A percentile compares a stretch with the other conserved stretches of the same genome.
These are phyloP conservation scores for Chelon auratus DNA, from an alignment of 2,797 vertebrate genomes.

Conservation along the genomic window DNA sequence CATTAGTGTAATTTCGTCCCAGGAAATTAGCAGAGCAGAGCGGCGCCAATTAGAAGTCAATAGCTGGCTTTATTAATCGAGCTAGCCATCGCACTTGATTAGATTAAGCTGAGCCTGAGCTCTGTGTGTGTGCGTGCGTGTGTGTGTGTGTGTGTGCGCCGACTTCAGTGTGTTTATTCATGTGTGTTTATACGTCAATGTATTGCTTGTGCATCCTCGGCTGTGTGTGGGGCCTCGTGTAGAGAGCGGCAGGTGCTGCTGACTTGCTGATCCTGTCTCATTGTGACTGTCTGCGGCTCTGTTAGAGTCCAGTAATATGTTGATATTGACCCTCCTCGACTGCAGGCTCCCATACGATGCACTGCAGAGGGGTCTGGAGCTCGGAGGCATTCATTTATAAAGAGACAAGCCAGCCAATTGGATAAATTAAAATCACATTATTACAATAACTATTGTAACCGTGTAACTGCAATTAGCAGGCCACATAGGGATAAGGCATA, in stretches of 20 bases:
- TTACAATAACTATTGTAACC: constrained; percentile 55
- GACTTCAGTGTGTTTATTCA: constrained; percentile 62
- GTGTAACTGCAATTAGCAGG: constrained; percentile 53
- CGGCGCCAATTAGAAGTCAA: constrained; percentile 92
- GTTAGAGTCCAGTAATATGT: constrained; percentile 82
- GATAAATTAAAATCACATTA: constrained; percentile 64
- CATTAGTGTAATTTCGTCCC: constrained; percentile 90
- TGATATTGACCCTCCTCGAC: constrained; percentile 82
- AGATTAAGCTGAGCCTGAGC: constrained; percentile 82
- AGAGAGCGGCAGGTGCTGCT: constrained; percentile 80
- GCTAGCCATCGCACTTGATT: constrained; percentile 89
- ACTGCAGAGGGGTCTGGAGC: constrained; percentile 37
- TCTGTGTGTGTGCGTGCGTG: constrained; percentile 57
- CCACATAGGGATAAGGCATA: constrained; percentile 22
- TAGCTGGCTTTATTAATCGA: constrained; percentile 92
- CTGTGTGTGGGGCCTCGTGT: constrained; percentile 43
- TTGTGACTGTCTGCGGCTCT: constrained; percentile 84
- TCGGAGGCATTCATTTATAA: constrained; percentile 56
- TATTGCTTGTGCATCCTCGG: constrained; percentile 50
- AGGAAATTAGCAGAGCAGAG: constrained; percentile 90
- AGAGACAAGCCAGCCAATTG: constrained; percentile 61
- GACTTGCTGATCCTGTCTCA: constrained; percentile 86
- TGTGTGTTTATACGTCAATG: constrained; percentile 67
- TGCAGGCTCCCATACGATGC: constrained; percentile 67
- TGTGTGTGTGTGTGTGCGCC: constrained; percentile 24